Evolutionary conservation across 2,888 invertebrate species (phyloP).

Genomic region (Rhynchonema sp.): DNA sequence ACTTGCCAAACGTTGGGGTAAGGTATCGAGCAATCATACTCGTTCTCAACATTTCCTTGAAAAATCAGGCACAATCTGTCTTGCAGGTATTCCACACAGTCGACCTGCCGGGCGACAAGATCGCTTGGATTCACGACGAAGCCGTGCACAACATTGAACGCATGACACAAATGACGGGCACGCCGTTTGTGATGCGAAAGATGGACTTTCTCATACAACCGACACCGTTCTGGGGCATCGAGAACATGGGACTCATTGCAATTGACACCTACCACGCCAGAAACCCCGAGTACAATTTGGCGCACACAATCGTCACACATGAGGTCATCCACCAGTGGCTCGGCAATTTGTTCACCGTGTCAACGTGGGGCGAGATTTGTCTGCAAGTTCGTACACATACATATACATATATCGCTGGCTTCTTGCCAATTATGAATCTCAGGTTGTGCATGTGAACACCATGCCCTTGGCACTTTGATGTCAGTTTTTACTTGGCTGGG

Average conservation of each 20-base stretch:
- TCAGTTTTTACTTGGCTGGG: too few relatives aligned
- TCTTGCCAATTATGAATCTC: too few relatives aligned
- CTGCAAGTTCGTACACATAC: conserved; percentile 1
- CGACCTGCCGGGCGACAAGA: neutral
- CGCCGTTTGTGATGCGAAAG: neutral
- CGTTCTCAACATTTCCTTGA: too few relatives aligned
- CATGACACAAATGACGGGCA: neutral
- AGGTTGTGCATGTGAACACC: too few relatives aligned
- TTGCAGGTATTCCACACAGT: neutral
- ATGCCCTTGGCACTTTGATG: too few relatives aligned
- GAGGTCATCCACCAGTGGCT: conserved; percentile 6
- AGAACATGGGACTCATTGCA: neutral
- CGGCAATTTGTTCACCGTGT: conserved; percentile 5
- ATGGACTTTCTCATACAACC: neutral
- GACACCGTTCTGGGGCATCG: neutral
- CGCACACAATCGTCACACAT: conserved; percentile 1
- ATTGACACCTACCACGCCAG: neutral
- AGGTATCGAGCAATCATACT: too few relatives aligned
- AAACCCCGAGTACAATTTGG: neutral
- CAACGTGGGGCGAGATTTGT: conserved; percentile 4
- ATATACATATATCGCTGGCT: too few relatives aligned
- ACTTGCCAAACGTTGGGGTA: too few relatives aligned
- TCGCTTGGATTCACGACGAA: neutral
- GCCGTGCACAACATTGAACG: neutral
- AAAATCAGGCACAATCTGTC: neutral